These are phyloP conservation scores for Pampusana beccarii DNA, from an alignment of 2,113 vertebrate species.

Conservation along the genomic window DNA sequence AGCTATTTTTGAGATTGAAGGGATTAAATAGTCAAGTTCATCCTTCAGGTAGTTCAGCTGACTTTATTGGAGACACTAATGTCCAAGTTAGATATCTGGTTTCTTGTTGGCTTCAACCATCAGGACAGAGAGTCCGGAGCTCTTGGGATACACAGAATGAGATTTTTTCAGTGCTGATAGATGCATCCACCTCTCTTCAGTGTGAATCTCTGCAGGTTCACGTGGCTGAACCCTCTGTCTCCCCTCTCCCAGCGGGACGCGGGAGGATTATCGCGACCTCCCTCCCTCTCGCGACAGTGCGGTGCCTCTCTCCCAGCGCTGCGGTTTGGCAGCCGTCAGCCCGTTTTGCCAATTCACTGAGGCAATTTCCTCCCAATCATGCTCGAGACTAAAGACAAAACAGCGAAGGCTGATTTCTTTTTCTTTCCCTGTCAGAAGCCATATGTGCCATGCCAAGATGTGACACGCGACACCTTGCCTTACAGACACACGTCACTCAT, in stretches of 20 bases:
- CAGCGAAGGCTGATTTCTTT: background rate
- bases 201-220: background rate
- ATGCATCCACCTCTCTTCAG: background rate
- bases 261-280: background rate
- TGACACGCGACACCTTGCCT: background rate
- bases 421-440: background rate
- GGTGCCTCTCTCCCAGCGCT: background rate
- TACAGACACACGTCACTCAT: background rate
- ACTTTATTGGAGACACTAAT: background rate
- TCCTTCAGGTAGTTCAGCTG: background rate
- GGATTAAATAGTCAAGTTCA: background rate
- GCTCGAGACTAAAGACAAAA: background rate
- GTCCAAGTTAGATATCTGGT: background rate
- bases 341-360: background rate
- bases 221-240: background rate
- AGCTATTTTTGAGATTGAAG: background rate
- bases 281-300: background rate
- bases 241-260: background rate
- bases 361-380: background rate
- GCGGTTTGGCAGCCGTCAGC: background rate
- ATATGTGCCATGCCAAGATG: background rate
- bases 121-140: background rate
- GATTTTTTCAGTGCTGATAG: background rate
- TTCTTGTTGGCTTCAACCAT: background rate
- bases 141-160: background rate